Conservation (phyloP, 1,140 invertebrate genomes). For the Mamestra configurata region DNA sequence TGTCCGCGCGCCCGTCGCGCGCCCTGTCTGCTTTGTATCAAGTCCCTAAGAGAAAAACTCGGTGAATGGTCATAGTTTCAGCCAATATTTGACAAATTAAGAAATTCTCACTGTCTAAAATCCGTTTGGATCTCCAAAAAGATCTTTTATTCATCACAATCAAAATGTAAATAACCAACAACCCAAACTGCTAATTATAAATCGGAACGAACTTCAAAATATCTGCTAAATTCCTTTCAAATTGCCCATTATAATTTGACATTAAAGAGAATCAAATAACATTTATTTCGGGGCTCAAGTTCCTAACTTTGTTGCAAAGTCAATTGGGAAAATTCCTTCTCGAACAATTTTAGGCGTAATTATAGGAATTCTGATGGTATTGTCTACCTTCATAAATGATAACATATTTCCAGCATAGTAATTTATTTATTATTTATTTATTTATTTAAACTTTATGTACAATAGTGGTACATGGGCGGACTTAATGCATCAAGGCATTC, state of each 20-base stretch:
- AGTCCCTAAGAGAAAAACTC: no score
- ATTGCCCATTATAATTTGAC: constrained; percentile 29
- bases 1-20: no score
- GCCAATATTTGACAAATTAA: no score
- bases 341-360: background rate
- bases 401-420: no score
- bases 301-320: constrained; percentile 7
- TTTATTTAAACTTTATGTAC: no score
- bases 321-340: background rate
- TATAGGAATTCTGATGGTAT: background rate
- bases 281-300: constrained; percentile 6
- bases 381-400: no score
- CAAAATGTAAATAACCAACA: background rate
- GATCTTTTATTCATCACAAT: background rate
- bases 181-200: background rate
- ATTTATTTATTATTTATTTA: no score
- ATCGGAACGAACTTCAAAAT: background rate
- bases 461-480: no score
- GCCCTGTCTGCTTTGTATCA: no score
- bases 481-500: no score
- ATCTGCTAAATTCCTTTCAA: background rate
- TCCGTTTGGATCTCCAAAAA: background rate
- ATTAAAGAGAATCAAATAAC: constrained; percentile 10
- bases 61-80: no score
- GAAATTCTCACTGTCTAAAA: no score